A percentile compares a stretch with the other conserved stretches of the same genome.
These are phyloP conservation scores for Clarias magur DNA, from an alignment of 2,113 vertebrate genomes.

Conservation along the genomic window DNA sequence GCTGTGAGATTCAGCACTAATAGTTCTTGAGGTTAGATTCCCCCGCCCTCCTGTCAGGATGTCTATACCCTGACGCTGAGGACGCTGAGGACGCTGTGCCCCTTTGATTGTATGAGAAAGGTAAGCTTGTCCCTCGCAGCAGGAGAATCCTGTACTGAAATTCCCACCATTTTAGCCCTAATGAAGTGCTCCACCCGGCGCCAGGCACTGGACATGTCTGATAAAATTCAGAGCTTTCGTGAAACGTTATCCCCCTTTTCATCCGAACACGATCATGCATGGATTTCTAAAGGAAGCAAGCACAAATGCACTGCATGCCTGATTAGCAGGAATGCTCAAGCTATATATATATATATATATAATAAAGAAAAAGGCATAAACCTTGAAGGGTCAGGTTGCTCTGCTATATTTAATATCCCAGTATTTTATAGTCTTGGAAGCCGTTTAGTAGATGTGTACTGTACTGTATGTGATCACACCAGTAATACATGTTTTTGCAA, in stretches of 20 bases:
- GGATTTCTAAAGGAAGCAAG: neutral
- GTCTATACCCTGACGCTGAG: neutral
- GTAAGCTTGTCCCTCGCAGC: constrained; percentile 10
- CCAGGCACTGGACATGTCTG: constrained; percentile 15
- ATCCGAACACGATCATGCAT: neutral
- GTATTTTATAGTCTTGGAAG: neutral
- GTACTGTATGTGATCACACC: neutral
- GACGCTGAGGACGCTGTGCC: neutral
- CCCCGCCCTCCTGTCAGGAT: neutral
- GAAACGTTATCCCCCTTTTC: neutral
- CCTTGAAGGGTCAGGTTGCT: too few relatives aligned
- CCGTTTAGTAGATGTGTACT: neutral
- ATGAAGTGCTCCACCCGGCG: constrained; percentile 32
- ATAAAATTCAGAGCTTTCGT: constrained; percentile 34
- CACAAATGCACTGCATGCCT: neutral
- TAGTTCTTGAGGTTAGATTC: neutral
- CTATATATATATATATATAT: too few relatives aligned
- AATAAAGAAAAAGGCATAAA: neutral
- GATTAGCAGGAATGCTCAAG: too few relatives aligned
- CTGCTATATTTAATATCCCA: neutral
- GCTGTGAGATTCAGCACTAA: neutral
- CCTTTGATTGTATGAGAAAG: constrained; percentile 21
- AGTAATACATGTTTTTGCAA: neutral
- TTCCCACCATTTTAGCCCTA: constrained; percentile 15
- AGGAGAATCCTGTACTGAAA: constrained; percentile 2